Evolutionary conservation across 2,888 invertebrate species (phyloP).

Genomic region (Acleris literana): DNA sequence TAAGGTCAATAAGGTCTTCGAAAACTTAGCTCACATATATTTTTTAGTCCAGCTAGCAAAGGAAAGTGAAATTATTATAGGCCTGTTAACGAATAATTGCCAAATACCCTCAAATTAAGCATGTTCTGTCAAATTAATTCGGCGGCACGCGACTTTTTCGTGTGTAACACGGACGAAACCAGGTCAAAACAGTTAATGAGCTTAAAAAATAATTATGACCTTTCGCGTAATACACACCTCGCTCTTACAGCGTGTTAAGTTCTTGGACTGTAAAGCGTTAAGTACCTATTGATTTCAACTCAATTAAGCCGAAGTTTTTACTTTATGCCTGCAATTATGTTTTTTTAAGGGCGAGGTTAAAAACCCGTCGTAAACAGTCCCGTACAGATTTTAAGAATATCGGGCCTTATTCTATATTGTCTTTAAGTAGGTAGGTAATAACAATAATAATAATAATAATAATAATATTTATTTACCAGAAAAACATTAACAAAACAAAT

Average conservation of each 20-base stretch:
- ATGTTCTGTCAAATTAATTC: conserved; percentile 80
- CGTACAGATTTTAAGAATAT: no score
- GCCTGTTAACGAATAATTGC: conserved; percentile 53
- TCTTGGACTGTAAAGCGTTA: conserved; percentile 33
- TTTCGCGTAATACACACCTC: conserved; percentile 34
- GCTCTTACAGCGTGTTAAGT: conserved; percentile 29
- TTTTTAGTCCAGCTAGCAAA: not conserved
- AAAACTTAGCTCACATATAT: not conserved
- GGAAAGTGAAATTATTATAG: conserved; percentile 13
- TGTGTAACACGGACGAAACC: conserved; percentile 61
- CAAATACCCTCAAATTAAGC: conserved; percentile 75
- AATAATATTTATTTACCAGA: no score
- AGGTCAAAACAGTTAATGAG: conserved; percentile 60
- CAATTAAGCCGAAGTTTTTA: conserved; percentile 19
- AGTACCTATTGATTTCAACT: conserved; percentile 36
- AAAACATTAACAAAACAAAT: no score
- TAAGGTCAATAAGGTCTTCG: no score
- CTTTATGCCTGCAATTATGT: conserved; percentile 11
- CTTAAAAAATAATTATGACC: conserved; percentile 39
- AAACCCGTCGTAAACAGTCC: not conserved
- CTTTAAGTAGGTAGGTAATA: no score
- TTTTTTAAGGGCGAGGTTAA: not conserved
- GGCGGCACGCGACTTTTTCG: conserved; percentile 73
- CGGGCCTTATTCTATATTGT: no score
- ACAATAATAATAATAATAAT: no score